Conservation (phyloP, 1,140 invertebrate species). For the Parasteatoda tepidariorum region DNA sequence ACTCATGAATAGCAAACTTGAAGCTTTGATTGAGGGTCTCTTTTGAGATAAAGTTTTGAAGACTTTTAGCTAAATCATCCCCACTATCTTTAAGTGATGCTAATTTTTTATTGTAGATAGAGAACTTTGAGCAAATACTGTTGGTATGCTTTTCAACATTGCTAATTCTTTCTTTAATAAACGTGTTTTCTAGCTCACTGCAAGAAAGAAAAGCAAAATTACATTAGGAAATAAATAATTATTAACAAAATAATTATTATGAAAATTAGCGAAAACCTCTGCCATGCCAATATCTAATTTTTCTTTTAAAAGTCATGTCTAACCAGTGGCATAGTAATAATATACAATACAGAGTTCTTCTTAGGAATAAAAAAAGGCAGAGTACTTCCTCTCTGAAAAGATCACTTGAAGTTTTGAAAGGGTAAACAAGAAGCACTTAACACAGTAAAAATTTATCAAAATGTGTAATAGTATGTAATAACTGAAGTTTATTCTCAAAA, state of each 20-base stretch:
- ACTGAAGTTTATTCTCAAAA: too few species aligned
- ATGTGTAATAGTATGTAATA: too few species aligned
- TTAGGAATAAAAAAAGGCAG: too few species aligned
- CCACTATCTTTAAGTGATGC: conserved; percentile 24
- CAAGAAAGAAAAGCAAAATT: background rate
- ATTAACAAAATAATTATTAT: background rate
- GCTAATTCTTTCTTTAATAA: conserved; percentile 39
- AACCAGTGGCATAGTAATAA: too few species aligned
- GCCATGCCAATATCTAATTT: too few species aligned
- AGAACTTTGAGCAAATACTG: conserved; percentile 33
- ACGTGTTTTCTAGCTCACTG: conserved; percentile 49
- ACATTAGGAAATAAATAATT: background rate
- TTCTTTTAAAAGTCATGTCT: too few species aligned
- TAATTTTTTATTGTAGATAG: conserved; percentile 7
- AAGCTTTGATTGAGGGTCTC: conserved; percentile 33
- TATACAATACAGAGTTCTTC: too few species aligned
- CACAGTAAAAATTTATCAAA: too few species aligned
- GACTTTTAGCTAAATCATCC: conserved; percentile 29
- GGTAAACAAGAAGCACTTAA: too few species aligned
- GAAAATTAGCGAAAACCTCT: background rate
- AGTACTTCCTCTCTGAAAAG: too few species aligned
- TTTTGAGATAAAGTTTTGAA: conserved; percentile 20
- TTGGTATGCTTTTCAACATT: conserved; percentile 26
- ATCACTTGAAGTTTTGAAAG: too few species aligned
- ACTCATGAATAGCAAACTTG: background rate